Conservation (phyloP, 2,797 vertebrate species). For the Fratercula arctica region DNA sequence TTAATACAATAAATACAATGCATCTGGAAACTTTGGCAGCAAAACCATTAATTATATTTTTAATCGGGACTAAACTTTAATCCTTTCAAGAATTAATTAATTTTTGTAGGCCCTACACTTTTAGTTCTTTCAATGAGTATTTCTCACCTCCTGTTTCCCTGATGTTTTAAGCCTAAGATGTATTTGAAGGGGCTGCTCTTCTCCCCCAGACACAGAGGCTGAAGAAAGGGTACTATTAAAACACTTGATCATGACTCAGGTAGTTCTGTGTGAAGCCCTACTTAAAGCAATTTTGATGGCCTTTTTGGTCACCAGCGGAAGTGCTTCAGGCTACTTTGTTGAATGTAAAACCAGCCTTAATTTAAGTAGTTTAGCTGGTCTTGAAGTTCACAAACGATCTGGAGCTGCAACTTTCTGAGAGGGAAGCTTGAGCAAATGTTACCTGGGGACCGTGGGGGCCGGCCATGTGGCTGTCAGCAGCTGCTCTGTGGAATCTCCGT, state of each 20-base stretch:
- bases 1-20: neutral
- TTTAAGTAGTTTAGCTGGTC: neutral
- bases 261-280: neutral
- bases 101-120: neutral
- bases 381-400: neutral
- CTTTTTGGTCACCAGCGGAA: neutral
- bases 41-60: neutral
- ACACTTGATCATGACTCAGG: neutral
- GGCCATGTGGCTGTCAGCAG: neutral
- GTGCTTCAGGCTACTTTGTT: neutral
- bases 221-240: neutral
- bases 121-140: neutral
- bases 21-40: neutral
- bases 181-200: neutral
- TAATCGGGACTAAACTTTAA: neutral
- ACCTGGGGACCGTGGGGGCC: neutral
- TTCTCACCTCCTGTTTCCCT: neutral
- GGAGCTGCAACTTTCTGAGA: neutral
- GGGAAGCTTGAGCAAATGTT: neutral
- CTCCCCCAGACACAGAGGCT: neutral
- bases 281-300: neutral
- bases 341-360: neutral
- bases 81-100: neutral
- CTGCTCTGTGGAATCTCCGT: neutral
- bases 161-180: neutral